Conservation (phyloP, 1,140 invertebrate genomes). For the Drosophila mojavensis region DNA sequence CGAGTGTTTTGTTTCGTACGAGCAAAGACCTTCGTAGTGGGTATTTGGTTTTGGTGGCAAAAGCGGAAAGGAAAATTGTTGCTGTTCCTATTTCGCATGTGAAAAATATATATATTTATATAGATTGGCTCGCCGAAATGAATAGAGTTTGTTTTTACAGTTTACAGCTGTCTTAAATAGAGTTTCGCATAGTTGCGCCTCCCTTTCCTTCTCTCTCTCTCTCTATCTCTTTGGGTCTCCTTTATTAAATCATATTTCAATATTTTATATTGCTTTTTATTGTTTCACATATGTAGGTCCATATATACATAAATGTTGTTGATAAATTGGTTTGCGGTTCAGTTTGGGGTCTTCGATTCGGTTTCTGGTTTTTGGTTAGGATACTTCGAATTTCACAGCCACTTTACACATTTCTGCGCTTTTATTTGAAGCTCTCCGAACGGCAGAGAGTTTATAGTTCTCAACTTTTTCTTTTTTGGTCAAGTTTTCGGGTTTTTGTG, state of each 20-base stretch:
- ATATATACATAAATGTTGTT: constrained; percentile 10
- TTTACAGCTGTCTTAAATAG: constrained; percentile 16
- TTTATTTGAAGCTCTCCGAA: constrained; percentile 24
- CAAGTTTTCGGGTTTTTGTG: constrained; percentile 55
- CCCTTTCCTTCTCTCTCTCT: constrained; percentile 18
- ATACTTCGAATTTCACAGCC: constrained; percentile 78
- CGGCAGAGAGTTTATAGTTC: constrained; percentile 7
- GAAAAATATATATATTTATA: constrained; percentile 38
- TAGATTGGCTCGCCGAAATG: constrained; percentile 76
- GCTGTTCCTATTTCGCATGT: constrained; percentile 73
- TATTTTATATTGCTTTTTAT: constrained; percentile 55
- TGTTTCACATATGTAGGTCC: constrained; percentile 10
- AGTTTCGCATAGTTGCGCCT: constrained; percentile 41
- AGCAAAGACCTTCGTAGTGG: constrained; percentile 75
- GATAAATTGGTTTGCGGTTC: constrained; percentile 49
- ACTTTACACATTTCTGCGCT: constrained; percentile 78
- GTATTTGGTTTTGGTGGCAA: constrained; percentile 61
- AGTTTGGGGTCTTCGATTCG: constrained; percentile 29
- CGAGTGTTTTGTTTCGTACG: constrained; percentile 71
- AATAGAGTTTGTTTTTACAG: constrained; percentile 6
- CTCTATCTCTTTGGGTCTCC: neutral
- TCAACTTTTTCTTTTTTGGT: constrained; percentile 59
- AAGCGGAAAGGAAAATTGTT: constrained; percentile 78
- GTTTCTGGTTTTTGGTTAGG: constrained; percentile 59
- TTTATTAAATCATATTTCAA: constrained; percentile 59